Percentiles rank a stretch among this genome's conserved stretches.
Evolutionary conservation across 2,888 invertebrate species (phyloP).

Genomic region (Drosophila pseudotalamancana): DNA sequence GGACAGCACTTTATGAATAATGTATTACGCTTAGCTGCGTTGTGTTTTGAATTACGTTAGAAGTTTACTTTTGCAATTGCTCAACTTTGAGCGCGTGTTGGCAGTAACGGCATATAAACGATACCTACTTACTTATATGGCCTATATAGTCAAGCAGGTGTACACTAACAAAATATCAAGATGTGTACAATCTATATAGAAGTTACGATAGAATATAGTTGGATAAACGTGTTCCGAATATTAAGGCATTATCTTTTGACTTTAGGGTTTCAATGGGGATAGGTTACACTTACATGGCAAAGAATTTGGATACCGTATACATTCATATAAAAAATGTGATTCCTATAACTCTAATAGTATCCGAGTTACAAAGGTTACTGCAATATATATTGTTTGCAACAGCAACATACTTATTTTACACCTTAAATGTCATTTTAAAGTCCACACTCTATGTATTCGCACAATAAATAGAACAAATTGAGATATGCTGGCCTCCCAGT

Average conservation of each 20-base stretch:
- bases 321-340: too few relatives aligned
- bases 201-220: too few relatives aligned
- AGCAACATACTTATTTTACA: neutral
- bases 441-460: neutral
- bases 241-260: too few relatives aligned
- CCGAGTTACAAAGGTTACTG: neutral
- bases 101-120: slow-evolving; percentile 18
- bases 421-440: neutral
- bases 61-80: slow-evolving; percentile 61
- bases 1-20: slow-evolving; percentile 63
- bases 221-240: too few relatives aligned
- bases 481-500: slow-evolving; percentile 9
- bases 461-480: slow-evolving; percentile 21
- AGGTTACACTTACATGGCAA: neutral
- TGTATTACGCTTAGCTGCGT: slow-evolving; percentile 62
- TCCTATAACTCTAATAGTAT: neutral
- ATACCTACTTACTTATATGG: slow-evolving; percentile 4
- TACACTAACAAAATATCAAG: neutral
- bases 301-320: neutral
- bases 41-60: slow-evolving; percentile 55
- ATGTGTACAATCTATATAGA: too few relatives aligned
- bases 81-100: slow-evolving; percentile 37
- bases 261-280: too few relatives aligned
- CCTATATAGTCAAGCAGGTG: slow-evolving; percentile 2
- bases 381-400: neutral